Evolutionary conservation across 2,797 vertebrate species (phyloP).

Genomic region (Siniperca scherzeri): DNA sequence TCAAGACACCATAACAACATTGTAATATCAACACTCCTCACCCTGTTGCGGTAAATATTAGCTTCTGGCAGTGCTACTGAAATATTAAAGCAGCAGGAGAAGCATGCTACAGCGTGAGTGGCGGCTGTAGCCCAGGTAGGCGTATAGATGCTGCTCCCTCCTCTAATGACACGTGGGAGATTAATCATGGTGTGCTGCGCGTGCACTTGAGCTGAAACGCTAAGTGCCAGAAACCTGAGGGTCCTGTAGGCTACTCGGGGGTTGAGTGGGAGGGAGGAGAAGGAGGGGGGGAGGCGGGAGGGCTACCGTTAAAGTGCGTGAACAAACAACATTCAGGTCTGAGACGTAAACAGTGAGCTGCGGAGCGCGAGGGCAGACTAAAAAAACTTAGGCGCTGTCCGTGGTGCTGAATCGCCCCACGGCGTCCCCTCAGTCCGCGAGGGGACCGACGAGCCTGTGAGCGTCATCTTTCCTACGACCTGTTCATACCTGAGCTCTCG

Average conservation of each 20-base stretch:
- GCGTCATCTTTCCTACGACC: slow-evolving; percentile 44
- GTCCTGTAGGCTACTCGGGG: slow-evolving; percentile 20
- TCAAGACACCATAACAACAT: background rate
- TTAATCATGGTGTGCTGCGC: slow-evolving; percentile 48
- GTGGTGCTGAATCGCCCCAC: slow-evolving; percentile 64
- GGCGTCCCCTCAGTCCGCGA: slow-evolving; percentile 20
- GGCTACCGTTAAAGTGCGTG: slow-evolving; percentile 26
- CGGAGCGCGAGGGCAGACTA: slow-evolving; percentile 3
- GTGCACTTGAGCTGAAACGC: slow-evolving; percentile 13
- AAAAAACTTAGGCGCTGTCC: slow-evolving; percentile 64
- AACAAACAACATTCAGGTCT: slow-evolving; percentile 24
- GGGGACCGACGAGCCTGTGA: slow-evolving; percentile 37
- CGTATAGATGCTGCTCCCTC: background rate
- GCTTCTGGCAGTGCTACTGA: slow-evolving; percentile 6
- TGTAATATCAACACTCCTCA: background rate
- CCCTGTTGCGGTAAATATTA: slow-evolving; percentile 22
- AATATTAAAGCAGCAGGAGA: slow-evolving; percentile 30
- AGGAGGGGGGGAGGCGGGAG: no score
- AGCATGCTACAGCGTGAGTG: slow-evolving; percentile 4
- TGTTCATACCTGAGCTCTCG: slow-evolving; percentile 46
- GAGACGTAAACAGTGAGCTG: background rate
- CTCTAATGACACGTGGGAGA: slow-evolving; percentile 57
- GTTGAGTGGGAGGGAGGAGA: no score
- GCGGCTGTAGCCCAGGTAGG: slow-evolving; percentile 10
- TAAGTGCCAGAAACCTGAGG: slow-evolving; percentile 12